Conservation (phyloP, 2,113 vertebrate species). For the Notechis scutatus region DNA sequence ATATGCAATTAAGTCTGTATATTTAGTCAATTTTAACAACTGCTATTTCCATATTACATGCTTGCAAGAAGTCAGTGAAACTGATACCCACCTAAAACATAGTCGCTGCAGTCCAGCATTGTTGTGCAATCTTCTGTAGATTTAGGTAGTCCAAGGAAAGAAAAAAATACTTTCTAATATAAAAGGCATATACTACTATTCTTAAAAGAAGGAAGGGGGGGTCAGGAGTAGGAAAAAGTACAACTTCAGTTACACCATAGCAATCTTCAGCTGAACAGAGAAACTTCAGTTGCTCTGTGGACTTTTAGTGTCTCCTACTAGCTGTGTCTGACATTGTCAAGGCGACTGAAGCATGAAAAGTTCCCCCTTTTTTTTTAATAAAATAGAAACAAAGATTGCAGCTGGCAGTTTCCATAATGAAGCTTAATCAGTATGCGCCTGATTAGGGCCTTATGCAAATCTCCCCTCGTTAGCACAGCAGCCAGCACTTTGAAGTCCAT, state of each 20-base stretch:
- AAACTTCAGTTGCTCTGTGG: conserved; percentile 80
- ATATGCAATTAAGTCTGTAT: conserved; percentile 67
- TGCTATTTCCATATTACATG: conserved; percentile 69
- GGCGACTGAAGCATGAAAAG: conserved; percentile 94
- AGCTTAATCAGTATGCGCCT: conserved; percentile 99
- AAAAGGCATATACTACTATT: conserved; percentile 65
- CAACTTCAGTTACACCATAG: conserved; percentile 76
- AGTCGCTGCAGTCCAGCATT: conserved; percentile 83
- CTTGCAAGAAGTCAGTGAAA: conserved; percentile 63
- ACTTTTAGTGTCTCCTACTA: conserved; percentile 79
- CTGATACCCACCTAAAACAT: conserved; percentile 79
- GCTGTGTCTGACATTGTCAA: conserved; percentile 88
- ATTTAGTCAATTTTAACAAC: conserved; percentile 69
- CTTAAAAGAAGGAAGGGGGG: conserved; percentile 58
- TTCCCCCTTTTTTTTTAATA: conserved; percentile 89
- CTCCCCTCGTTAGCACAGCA: conserved; percentile 95
- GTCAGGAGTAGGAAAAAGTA: conserved; percentile 65
- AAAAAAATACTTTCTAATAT: conserved; percentile 60
- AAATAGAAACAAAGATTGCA: conserved; percentile 99
- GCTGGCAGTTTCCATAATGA: conserved; percentile 99
- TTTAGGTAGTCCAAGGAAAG: conserved; percentile 67
- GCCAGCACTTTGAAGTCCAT: conserved; percentile 98
- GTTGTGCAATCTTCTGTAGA: conserved; percentile 69
- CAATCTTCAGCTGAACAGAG: conserved; percentile 75
- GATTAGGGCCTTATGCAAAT: conserved; percentile 99